These are phyloP conservation scores for Tragelaphus buxtoni DNA, from an alignment of 2,113 vertebrate species.

Conservation along the genomic window DNA sequence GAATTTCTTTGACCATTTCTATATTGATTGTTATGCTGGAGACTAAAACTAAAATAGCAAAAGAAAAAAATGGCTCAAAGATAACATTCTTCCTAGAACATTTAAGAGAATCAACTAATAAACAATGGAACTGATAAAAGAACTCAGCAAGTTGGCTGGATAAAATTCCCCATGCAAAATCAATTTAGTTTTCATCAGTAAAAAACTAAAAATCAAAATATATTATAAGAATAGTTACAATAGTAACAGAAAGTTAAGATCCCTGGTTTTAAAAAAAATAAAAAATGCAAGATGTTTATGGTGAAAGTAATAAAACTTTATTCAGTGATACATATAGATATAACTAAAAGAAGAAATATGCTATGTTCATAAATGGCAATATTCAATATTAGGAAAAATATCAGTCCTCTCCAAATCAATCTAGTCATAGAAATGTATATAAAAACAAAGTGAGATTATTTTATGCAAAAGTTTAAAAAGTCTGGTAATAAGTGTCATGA, in stretches of 20 bases:
- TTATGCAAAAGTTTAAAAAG: background rate
- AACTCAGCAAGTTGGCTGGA: background rate
- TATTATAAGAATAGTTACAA: too few species aligned
- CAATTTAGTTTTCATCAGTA: background rate
- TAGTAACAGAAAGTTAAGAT: too few species aligned
- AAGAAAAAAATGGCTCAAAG: background rate
- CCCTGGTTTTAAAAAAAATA: too few species aligned
- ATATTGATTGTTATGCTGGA: background rate
- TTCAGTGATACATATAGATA: too few species aligned
- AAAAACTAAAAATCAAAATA: constrained; percentile 11
- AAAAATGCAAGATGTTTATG: too few species aligned
- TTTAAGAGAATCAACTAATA: constrained; percentile 2
- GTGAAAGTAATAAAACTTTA: too few species aligned
- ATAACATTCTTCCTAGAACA: background rate
- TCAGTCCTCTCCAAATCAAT: background rate
- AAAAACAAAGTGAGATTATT: constrained; percentile 34
- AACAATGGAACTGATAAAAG: background rate
- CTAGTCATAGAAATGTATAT: background rate
- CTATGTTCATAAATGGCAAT: background rate
- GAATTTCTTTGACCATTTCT: background rate
- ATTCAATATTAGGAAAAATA: background rate
- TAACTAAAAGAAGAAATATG: background rate
- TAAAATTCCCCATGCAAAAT: background rate
- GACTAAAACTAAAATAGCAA: background rate
- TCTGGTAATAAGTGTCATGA: background rate